Base-by-base conservation (phyloP, 2,797 vertebrate species). In the Heliangelus exortis region DNA sequence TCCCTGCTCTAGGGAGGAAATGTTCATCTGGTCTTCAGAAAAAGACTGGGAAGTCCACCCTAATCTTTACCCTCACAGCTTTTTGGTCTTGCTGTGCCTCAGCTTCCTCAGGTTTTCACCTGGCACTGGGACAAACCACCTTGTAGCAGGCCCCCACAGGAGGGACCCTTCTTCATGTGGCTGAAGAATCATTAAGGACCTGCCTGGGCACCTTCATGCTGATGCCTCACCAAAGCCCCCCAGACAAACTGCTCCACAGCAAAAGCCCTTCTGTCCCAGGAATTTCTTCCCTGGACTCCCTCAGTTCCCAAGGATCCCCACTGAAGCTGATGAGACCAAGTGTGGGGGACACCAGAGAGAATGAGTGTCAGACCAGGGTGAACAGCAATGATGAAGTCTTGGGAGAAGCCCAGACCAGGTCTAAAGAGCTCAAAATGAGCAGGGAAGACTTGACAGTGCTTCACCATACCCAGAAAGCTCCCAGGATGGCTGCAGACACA, bases 141-240 rank as follows among this genome's bases (percentile, higher is more conserved):
- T 87, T 91, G 28, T 85, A 90, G 53, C 51, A 57, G 51, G 28
- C 83, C 17, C 51, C 78, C 90, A 90, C 19, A 7, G 92, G 92
- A 92, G 62, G 57, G 62, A 95, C 89, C 79, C 75, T 68, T 28
- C 33, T 74, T 45, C 72, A 7, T 21, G 58, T 9, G 10, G 10
- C 61, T 90, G 57, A 17, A 77, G 22, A 7, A 6, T 47, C 7
- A 7, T 0, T 9, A 51, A 93, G 47, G 15, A 48, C 9, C 51
- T 55, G 55, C 29, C 15, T 55, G 43, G 22, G 22, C 36, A 50
- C 21, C 63, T 53, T 17, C 7, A 17, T 1, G 1, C 33, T 21
- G 34, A 45, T 1, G 3, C 59, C 15, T 26, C 12, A 7, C 1
- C 31, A 63, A 53, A 81, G 19, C 3, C 11, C 15, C 15, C 25